Base-by-base conservation (phyloP, 2,113 vertebrate species). In the Datnioides undecimradiatus region DNA sequence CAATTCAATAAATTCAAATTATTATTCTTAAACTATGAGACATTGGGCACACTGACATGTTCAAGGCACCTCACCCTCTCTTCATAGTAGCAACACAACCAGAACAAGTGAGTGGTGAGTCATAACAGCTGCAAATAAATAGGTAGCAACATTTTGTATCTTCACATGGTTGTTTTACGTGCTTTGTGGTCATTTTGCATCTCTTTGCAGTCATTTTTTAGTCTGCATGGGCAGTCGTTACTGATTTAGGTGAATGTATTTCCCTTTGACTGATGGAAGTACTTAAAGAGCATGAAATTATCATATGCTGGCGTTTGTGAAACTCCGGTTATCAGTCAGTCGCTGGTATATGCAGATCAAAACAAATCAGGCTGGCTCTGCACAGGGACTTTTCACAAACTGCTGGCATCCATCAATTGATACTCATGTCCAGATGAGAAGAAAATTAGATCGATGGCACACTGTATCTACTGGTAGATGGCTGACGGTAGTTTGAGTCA, bases 321-420 rank as follows among this genome's bases (percentile, higher is more conserved):
- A 3, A 43, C 9, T 51, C 5, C 23, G 17, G 59, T 31, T 36
- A 49, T 80, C 21, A 52, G 19, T 62, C 36, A 45, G n/a, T 51
- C 8, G 11, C 8, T 33, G 5, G 54, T 49, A 49, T 8, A 19
- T 29, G 21, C 16, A 36, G 33, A 38, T 64, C n/a, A 29, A 16
- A 73, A 49, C 33, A 59, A 41, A 59, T 48, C 12, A 21, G 31
- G 23, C 65, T 34, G 27, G 16, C 29, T 60, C 27, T 6, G 2
- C 0, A 51, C 27, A 1, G 55, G 84, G 74, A 76, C 52, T 80
- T 89, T 87, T 74, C 6, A 49, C 45, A 64, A 71, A 46, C 57
- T 27, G 12, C 19, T 27, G 45, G 13, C 8, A 8, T 59, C 33
- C 13, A 29, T 57, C 66, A 45, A 14, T 14, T 0, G 9, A 5